phyloP scores from a whole-genome alignment of 2,888 invertebrate genomes.

The Aspidiotus rigidus region DNA sequence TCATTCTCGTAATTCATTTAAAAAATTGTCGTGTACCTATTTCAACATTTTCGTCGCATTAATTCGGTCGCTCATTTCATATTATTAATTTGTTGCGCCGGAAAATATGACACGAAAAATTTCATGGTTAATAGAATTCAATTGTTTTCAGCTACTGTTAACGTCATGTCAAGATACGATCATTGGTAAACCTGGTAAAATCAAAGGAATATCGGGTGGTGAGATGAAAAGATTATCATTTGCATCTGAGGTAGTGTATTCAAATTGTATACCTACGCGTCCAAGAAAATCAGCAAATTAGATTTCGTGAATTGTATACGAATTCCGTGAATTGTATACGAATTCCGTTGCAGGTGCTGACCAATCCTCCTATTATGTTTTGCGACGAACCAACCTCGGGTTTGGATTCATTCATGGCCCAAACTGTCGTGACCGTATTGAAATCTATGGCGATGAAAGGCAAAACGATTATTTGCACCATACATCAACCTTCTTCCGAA shows the following conservation, averaged over 20 bases:
- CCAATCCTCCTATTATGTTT: constrained; percentile 88
- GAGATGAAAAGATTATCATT: constrained; percentile 92
- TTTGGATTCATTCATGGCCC: constrained; percentile 93
- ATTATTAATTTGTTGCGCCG: too few species aligned
- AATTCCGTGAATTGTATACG: neutral
- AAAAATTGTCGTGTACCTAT: too few species aligned
- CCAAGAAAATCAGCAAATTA: neutral
- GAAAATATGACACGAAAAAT: too few species aligned
- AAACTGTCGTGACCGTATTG: constrained; percentile 72
- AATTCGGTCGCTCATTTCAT: too few species aligned
- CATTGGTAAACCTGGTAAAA: constrained; percentile 77
- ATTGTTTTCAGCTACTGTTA: constrained; percentile 30
- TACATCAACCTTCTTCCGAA: constrained; percentile 93
- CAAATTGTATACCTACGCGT: neutral
- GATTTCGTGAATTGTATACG: neutral
- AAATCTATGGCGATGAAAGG: constrained; percentile 49
- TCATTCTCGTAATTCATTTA: too few species aligned
- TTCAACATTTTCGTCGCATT: too few species aligned
- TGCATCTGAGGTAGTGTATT: constrained; percentile 69
- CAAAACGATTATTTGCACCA: constrained; percentile 83
- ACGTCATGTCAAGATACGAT: constrained; percentile 68
- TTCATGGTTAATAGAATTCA: neutral
- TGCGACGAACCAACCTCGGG: constrained; percentile 97
- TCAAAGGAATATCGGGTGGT: constrained; percentile 91
- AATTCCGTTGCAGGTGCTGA: constrained; percentile 54